Evolutionary conservation across 2,888 invertebrate genomes (phyloP).

Genomic region (Cryptophagus acutangulus): DNA sequence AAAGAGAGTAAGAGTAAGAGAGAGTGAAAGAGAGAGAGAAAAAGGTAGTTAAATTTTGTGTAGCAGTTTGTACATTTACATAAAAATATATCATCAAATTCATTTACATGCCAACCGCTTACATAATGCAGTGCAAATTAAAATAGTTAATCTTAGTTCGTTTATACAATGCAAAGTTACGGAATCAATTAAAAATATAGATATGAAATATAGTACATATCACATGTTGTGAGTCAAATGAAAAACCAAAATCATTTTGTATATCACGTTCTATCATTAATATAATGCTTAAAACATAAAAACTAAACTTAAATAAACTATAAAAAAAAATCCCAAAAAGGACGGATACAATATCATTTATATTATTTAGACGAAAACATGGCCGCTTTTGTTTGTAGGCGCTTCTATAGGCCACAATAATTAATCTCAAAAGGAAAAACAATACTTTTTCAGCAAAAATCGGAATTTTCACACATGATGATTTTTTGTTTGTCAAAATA

Average conservation of each 20-base stretch:
- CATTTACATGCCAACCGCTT: conserved; percentile 17
- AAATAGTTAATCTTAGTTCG: conserved; percentile 14
- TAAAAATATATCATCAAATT: conserved; percentile 17
- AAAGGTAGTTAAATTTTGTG: conserved; percentile 18
- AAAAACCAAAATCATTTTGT: conserved; percentile 14
- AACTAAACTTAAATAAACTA: no score
- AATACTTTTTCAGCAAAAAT: no score
- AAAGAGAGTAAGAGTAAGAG: no score
- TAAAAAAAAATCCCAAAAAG: conserved; percentile 20
- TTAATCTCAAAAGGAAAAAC: not conserved
- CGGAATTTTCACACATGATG: no score
- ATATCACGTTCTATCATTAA: conserved; percentile 28
- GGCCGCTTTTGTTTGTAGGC: conserved; percentile 23
- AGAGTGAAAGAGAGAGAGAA: no score
- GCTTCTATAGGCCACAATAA: conserved; percentile 16
- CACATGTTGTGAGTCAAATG: conserved; percentile 38
- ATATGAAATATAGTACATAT: conserved; percentile 35
- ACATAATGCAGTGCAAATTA: conserved; percentile 24
- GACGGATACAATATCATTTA: conserved; percentile 27
- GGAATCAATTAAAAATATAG: conserved; percentile 21
- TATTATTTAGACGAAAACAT: no score
- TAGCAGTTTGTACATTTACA: conserved; percentile 16
- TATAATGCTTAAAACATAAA: no score
- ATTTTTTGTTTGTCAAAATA: no score
- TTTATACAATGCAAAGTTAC: conserved; percentile 28